Base-by-base conservation (phyloP, 2,113 vertebrate genomes). In the Symphodus melops region DNA sequence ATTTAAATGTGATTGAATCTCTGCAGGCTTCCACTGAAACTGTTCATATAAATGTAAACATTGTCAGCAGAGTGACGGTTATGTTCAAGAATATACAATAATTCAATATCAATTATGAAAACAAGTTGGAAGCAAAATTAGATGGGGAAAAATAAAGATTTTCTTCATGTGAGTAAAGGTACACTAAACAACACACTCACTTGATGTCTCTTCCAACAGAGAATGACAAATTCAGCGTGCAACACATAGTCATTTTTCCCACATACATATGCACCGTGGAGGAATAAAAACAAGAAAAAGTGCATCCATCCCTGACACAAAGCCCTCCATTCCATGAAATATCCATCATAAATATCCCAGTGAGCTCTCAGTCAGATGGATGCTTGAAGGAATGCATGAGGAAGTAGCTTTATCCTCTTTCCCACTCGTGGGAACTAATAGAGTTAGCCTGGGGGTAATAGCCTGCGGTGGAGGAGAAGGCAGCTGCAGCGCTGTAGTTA, bases 401-500 rank as follows among this genome's bases (percentile, higher is more conserved):
- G 62, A 86, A 83, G 72, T 77, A 80, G 69, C 63, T 57, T 79
- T 68, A 74, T 66, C 66, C 58, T 69, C 63, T 75, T 82, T 59
- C 39, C 61, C 28, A 66, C 84, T 85, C 84, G 68, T 77, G 82
- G 84, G 80, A 87, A 60, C 75, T 77, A 86, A 83, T 77, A 79
- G 74, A 83, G 84, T 86, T 83, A 75, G 81, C 86, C 82, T 33
- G 75, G 77, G 82, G 88, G 68, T 74, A 75, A 79, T 77, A 77
- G 84, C 84, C 79, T 85, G 75, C 36, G 39, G 81, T 79, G 28
- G 53, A 59, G 60, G 53, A 62, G 51, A 49, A 68, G 70, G 52
- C 68, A 76, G 75, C 77, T 52, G 49, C 80, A 70, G 54, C 16
- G 37, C 25, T 44, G 12, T 65, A 70, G 58, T 62, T 80, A 65